Percentiles rank a stretch among this genome's conserved stretches.
These are phyloP conservation scores for Salvator merianae DNA, from an alignment of 2,113 vertebrate species.

Conservation along the genomic window DNA sequence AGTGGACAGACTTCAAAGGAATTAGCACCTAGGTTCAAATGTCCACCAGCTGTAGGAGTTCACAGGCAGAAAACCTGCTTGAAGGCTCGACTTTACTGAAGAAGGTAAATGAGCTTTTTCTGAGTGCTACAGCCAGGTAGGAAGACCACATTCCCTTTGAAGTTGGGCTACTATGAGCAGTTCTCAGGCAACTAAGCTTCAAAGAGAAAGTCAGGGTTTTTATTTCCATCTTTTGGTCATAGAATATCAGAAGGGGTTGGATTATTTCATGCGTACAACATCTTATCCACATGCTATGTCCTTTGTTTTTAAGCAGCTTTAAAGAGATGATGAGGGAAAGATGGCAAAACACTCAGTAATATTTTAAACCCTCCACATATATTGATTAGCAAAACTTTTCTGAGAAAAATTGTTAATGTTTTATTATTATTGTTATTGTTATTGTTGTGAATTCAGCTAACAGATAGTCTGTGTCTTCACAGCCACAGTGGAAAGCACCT, in stretches of 20 bases:
- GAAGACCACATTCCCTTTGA: slow-evolving; percentile 58
- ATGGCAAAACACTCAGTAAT: no score
- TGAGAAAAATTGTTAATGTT: no score
- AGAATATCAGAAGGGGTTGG: neutral
- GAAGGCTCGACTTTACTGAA: slow-evolving; percentile 43
- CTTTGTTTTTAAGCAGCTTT: no score
- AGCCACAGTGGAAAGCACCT: no score
- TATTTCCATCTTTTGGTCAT: neutral
- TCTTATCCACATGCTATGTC: no score
- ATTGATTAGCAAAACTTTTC: no score
- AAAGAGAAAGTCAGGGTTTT: neutral
- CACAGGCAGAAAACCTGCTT: neutral
- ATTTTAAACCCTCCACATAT: no score
- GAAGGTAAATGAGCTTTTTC: slow-evolving; percentile 57
- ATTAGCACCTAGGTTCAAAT: slow-evolving; percentile 40
- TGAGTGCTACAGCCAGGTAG: slow-evolving; percentile 46
- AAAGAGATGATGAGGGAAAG: no score
- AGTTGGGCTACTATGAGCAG: neutral
- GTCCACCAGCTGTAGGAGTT: slow-evolving; percentile 45
- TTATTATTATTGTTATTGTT: no score
- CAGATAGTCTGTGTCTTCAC: no score
- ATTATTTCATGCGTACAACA: neutral
- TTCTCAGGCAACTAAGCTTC: slow-evolving; percentile 8
- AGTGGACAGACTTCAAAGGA: slow-evolving; percentile 60
- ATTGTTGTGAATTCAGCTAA: no score